phyloP scores from a whole-genome alignment of 2,888 invertebrate genomes.

The Noctua pronuba region DNA sequence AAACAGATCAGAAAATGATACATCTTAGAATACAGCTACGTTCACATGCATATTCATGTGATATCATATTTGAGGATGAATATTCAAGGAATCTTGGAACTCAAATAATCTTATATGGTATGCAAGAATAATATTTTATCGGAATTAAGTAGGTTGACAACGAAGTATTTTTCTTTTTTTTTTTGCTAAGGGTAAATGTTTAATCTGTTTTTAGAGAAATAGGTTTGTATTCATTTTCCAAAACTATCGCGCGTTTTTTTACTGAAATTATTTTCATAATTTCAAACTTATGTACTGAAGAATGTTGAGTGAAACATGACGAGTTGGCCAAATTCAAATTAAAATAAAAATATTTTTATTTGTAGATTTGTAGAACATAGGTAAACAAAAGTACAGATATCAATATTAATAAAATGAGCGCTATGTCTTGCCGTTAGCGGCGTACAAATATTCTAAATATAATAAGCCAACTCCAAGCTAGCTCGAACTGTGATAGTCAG shows the following conservation, averaged over 20 bases:
- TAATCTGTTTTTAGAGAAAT: background rate
- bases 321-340: too few species aligned
- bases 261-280: too few species aligned
- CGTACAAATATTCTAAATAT: too few species aligned
- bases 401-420: too few species aligned
- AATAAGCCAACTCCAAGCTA: constrained; percentile 13
- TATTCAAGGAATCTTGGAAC: constrained; percentile 25
- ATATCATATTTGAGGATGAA: constrained; percentile 40
- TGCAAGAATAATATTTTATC: background rate
- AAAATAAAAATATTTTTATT: too few species aligned
- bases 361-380: too few species aligned
- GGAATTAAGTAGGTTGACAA: background rate
- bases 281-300: background rate
- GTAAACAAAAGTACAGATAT: too few species aligned
- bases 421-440: too few species aligned
- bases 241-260: background rate
- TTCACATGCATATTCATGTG: constrained; percentile 42
- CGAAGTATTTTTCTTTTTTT: background rate
- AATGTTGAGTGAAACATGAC: background rate
- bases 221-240: background rate
- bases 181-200: background rate
- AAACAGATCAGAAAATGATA: constrained; percentile 62
- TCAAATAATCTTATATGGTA: background rate
- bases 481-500: constrained; percentile 1
- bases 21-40: constrained; percentile 30